A percentile compares a stretch with the other conserved stretches of the same genome.
Evolutionary conservation across 2,797 vertebrate species (phyloP).

Genomic region (Octomys mimax): DNA sequence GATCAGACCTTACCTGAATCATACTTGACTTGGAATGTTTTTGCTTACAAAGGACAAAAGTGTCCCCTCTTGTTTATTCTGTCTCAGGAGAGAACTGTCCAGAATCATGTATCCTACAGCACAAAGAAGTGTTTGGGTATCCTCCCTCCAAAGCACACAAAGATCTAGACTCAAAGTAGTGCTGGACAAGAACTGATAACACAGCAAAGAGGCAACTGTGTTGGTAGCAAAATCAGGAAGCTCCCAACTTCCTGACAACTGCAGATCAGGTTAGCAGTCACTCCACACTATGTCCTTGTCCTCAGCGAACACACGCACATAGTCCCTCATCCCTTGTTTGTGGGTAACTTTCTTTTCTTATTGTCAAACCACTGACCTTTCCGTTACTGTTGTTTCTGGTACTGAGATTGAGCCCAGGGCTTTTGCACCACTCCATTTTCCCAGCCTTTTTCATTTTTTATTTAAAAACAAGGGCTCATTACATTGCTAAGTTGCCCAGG

Average conservation of each 20-base stretch:
- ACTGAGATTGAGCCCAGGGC: neutral
- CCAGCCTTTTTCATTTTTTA: neutral
- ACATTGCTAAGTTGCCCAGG: neutral
- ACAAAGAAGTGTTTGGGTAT: rapidly evolving
- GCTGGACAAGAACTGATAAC: neutral
- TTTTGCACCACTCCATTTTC: neutral
- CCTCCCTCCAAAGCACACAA: neutral
- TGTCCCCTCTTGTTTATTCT: neutral
- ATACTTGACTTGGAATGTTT: neutral
- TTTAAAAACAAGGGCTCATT: neutral
- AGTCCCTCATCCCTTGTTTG: neutral
- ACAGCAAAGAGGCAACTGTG: neutral
- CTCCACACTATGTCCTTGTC: neutral
- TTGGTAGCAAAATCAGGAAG: neutral
- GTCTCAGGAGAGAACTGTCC: neutral
- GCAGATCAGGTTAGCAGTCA: neutral
- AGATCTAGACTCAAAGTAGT: neutral
- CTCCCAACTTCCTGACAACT: neutral
- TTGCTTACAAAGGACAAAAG: neutral
- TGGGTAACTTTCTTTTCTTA: neutral
- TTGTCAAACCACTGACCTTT: neutral
- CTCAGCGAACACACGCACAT: neutral
- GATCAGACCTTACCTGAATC: slow-evolving; percentile 34
- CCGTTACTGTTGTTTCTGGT: too few species aligned
- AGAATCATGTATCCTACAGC: neutral